Evolutionary conservation across 1,140 invertebrate genomes (phyloP).

Genomic region (Steinernema khuongi): DNA sequence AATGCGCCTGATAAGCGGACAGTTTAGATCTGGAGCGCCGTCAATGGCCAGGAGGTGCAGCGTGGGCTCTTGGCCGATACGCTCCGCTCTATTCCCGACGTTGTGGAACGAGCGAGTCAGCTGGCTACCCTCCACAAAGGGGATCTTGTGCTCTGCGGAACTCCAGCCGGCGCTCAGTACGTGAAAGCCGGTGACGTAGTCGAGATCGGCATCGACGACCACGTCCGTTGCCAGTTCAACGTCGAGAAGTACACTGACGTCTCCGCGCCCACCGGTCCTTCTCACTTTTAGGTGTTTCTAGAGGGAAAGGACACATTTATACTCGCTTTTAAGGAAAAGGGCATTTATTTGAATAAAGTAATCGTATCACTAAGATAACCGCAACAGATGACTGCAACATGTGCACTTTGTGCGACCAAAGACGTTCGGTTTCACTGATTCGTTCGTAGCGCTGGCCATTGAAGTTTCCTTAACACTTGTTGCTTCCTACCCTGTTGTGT

Average conservation of each 20-base stretch:
- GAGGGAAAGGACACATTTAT: too few relatives aligned
- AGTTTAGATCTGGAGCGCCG: slow-evolving; percentile 20
- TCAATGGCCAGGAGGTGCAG: slow-evolving; percentile 21
- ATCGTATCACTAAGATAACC: too few relatives aligned
- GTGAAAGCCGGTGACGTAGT: slow-evolving; percentile 17
- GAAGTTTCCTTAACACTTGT: too few relatives aligned
- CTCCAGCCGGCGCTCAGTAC: slow-evolving; percentile 9
- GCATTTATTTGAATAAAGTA: too few relatives aligned
- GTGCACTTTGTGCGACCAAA: too few relatives aligned
- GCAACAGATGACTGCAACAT: too few relatives aligned
- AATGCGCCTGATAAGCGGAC: not conserved
- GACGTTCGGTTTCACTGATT: too few relatives aligned
- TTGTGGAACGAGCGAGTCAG: slow-evolving; percentile 15
- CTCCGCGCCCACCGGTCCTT: not conserved
- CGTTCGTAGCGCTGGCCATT: too few relatives aligned
- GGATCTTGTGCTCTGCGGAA: slow-evolving; percentile 1
- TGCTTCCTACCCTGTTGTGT: too few relatives aligned
- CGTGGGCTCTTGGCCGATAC: not conserved
- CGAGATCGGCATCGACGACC: slow-evolving; percentile 22
- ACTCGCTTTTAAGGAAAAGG: too few relatives aligned
- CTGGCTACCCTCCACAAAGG: slow-evolving; percentile 10
- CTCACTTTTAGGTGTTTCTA: not conserved
- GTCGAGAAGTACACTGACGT: slow-evolving; percentile 11
- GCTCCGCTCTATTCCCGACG: not conserved
- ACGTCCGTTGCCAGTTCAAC: slow-evolving; percentile 6